phyloP scores from a whole-genome alignment of 2,888 invertebrate species.

The Melikaiella ostensackeni region DNA sequence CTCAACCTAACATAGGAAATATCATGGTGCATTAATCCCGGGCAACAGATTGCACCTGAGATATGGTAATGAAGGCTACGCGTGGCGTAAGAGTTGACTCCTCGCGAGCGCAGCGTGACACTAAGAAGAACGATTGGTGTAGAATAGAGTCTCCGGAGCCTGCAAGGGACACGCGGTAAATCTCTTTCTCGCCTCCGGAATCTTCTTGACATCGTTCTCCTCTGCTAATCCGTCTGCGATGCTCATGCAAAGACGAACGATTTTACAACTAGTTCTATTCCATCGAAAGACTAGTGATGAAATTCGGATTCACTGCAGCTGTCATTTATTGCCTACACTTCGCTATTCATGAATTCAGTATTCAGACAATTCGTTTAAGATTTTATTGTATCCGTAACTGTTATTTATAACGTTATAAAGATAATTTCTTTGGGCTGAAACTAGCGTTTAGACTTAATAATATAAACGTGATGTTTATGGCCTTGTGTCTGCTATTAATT shows the following conservation, averaged over 20 bases:
- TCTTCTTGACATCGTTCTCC: slow-evolving; percentile 45
- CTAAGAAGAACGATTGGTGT: slow-evolving; percentile 73
- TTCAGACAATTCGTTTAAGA: background rate
- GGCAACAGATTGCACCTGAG: slow-evolving; percentile 74
- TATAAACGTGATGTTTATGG: background rate
- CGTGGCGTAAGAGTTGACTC: slow-evolving; percentile 71
- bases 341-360: background rate
- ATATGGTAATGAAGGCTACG: slow-evolving; percentile 76
- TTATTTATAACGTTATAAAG: background rate
- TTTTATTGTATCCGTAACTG: background rate
- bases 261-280: slow-evolving; percentile 16
- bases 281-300: slow-evolving; percentile 11
- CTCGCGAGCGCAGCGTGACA: slow-evolving; percentile 68
- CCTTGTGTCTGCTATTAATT: background rate
- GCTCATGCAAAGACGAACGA: background rate
- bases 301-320: slow-evolving; percentile 7
- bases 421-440: background rate
- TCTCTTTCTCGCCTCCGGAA: slow-evolving; percentile 73
- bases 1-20: slow-evolving; percentile 64
- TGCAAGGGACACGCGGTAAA: slow-evolving; percentile 65
- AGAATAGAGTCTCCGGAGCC: slow-evolving; percentile 67
- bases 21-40: slow-evolving; percentile 73
- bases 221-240: slow-evolving; percentile 15
- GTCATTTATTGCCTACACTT: slow-evolving; percentile 7
- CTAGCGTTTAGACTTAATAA: background rate